These are phyloP conservation scores for Psophia crepitans DNA, from an alignment of 2,113 vertebrate genomes.

Conservation along the genomic window DNA sequence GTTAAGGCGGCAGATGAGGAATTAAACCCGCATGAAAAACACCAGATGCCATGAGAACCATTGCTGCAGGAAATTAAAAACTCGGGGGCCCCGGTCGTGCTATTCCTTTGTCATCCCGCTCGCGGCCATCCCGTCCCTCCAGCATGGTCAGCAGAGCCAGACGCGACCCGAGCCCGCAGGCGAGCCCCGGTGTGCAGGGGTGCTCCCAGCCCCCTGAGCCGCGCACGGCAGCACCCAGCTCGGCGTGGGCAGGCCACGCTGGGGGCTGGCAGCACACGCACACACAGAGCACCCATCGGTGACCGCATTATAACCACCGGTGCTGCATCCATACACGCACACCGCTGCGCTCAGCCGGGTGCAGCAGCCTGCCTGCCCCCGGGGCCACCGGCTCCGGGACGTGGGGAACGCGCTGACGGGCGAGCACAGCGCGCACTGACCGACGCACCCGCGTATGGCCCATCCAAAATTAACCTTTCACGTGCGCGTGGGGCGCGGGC, in stretches of 20 bases:
- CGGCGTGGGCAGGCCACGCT: fast-evolving
- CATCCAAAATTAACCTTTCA: neutral
- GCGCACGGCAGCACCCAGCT: fast-evolving
- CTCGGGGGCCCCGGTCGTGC: neutral
- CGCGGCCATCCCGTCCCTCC: neutral
- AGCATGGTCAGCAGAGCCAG: neutral
- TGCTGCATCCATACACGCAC: fast-evolving
- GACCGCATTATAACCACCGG: fast-evolving
- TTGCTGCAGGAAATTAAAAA: slow-evolving; percentile 44
- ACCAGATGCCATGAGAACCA: neutral
- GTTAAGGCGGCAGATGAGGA: neutral
- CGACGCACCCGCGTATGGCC: fast-evolving
- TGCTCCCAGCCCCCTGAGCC: fast-evolving
- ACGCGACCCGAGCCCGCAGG: fast-evolving
- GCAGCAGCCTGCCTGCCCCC: neutral
- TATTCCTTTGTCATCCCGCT: neutral
- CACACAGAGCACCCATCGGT: neutral
- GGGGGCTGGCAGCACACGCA: neutral
- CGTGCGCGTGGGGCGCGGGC: fast-evolving
- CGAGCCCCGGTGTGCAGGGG: neutral
- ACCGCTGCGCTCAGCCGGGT: fast-evolving
- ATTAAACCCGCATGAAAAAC: slow-evolving; percentile 7
- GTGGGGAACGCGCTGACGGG: fast-evolving
- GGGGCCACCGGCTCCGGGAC: neutral
- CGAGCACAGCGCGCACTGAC: neutral